These are phyloP conservation scores for Typhlichthys subterraneus DNA, from an alignment of 2,797 vertebrate genomes.

Conservation along the genomic window DNA sequence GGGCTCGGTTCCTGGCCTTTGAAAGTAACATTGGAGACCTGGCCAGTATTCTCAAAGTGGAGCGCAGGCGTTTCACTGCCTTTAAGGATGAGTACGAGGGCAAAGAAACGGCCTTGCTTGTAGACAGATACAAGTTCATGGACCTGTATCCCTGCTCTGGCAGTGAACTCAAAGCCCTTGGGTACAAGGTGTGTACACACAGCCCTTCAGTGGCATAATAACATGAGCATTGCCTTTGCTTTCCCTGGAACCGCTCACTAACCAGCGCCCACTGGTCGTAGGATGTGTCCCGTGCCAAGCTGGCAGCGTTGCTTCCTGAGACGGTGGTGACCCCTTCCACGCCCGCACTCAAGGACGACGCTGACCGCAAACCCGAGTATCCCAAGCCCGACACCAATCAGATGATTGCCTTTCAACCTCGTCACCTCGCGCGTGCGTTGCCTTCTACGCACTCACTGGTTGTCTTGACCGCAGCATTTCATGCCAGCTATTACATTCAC, in stretches of 20 bases:
- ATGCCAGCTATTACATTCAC: not conserved
- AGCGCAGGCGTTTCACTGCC: constrained; percentile 92
- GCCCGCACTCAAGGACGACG: constrained; percentile 92
- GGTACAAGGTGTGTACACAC: constrained; percentile 87
- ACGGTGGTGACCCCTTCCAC: constrained; percentile 90
- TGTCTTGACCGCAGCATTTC: not conserved
- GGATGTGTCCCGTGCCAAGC: constrained; percentile 97
- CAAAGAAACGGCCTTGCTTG: constrained; percentile 95
- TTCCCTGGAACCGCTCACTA: not conserved
- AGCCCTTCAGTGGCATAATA: not conserved
- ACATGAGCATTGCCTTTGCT: not conserved
- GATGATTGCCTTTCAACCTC: constrained; percentile 98
- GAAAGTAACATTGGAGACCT: constrained; percentile 98
- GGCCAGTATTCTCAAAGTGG: constrained; percentile 98
- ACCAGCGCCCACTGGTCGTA: constrained; percentile 49
- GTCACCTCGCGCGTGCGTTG: constrained; percentile 92
- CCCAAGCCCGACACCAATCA: constrained; percentile 98
- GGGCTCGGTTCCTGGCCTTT: constrained; percentile 96
- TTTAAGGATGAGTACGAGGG: constrained; percentile 98
- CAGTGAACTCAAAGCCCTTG: constrained; percentile 97
- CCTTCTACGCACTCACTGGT: not conserved
- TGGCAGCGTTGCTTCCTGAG: constrained; percentile 90
- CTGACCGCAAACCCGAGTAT: constrained; percentile 94
- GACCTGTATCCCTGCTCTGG: constrained; percentile 96
- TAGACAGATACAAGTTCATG: constrained; percentile 99